phyloP scores from a whole-genome alignment of 1,140 invertebrate species.

The Drosophila watanabei region DNA sequence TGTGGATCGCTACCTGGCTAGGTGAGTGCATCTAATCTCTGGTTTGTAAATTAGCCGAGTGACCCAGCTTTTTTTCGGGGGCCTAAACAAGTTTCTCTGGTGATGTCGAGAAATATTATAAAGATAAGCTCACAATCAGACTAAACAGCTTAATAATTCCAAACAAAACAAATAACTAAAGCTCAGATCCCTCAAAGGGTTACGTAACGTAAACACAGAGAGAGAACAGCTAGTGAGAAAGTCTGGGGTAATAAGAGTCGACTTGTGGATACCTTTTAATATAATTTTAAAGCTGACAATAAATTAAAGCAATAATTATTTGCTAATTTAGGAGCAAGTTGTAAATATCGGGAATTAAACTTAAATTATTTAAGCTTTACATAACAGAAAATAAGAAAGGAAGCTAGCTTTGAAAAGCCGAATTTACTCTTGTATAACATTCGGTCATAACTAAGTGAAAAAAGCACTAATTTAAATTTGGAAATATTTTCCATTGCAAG shows the following conservation, averaged over 20 bases:
- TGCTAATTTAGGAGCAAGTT: background rate
- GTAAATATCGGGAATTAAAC: too few relatives aligned
- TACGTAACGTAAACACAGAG: constrained; percentile 34
- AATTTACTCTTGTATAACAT: too few relatives aligned
- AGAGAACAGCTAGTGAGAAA: background rate
- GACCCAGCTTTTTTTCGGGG: constrained; percentile 48
- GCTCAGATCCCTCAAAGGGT: constrained; percentile 21
- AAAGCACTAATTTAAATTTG: too few relatives aligned
- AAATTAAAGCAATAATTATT: background rate
- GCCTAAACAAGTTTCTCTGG: constrained; percentile 8
- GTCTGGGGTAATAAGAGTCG: background rate
- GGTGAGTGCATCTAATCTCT: constrained; percentile 65
- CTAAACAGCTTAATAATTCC: constrained; percentile 20
- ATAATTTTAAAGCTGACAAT: background rate
- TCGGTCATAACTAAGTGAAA: too few relatives aligned
- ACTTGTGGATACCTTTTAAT: constrained; percentile 3
- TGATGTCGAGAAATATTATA: constrained; percentile 25
- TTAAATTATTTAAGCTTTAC: too few relatives aligned
- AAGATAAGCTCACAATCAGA: constrained; percentile 30
- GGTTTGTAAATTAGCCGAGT: constrained; percentile 63
- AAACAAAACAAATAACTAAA: constrained; percentile 24
- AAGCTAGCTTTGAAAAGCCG: too few relatives aligned
- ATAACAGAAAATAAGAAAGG: too few relatives aligned
- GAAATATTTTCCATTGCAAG: background rate
- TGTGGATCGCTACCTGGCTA: constrained; percentile 94